Conservation (phyloP, 1,140 invertebrate species). For the Pogonomyrmex barbatus region DNA sequence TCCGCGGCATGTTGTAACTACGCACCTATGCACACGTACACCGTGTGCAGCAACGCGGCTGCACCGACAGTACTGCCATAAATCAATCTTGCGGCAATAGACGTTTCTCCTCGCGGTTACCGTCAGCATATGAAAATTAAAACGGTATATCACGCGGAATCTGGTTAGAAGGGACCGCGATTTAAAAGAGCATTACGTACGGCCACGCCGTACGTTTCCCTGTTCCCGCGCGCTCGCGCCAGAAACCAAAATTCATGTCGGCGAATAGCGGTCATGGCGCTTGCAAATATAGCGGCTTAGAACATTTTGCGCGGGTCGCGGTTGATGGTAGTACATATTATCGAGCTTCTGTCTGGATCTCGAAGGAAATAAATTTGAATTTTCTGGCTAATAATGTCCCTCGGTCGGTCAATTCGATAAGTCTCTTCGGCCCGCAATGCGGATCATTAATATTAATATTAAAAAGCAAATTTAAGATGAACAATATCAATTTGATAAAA, state of each 20-base stretch:
- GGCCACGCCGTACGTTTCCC: conserved; percentile 49
- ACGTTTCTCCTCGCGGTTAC: conserved; percentile 76
- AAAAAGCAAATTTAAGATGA: conserved; percentile 27
- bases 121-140: conserved; percentile 84
- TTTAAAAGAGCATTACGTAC: conserved; percentile 80
- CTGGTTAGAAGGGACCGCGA: conserved; percentile 75
- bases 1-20: conserved; percentile 15
- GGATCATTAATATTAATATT: background rate
- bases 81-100: conserved; percentile 83
- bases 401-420: background rate
- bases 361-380: conserved; percentile 18
- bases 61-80: conserved; percentile 70
- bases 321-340: conserved; percentile 29
- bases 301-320: background rate
- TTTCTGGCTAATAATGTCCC: background rate
- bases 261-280: conserved; percentile 48
- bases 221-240: conserved; percentile 38
- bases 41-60: conserved; percentile 2
- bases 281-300: conserved; percentile 62
- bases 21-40: conserved; percentile 39
- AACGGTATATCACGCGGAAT: conserved; percentile 84
- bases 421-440: background rate
- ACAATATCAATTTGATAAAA: background rate
- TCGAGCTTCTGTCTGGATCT: background rate
- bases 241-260: conserved; percentile 62